phyloP scores from a whole-genome alignment of 1,140 invertebrate genomes.

The Papilio xuthus region DNA sequence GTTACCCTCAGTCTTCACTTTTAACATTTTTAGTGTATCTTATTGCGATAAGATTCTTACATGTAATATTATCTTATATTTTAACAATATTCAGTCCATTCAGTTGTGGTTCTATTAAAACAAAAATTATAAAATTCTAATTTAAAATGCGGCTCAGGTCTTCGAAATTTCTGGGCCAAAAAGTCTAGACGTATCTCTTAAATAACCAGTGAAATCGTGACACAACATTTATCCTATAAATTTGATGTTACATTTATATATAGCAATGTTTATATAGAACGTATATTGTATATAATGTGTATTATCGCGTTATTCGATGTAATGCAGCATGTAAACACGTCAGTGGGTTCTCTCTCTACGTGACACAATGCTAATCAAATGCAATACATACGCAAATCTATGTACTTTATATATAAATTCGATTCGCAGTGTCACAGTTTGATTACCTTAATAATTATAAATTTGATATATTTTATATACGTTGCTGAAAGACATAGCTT shows the following conservation, averaged over 20 bases:
- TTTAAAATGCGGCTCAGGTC: not conserved
- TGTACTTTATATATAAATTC: not conserved
- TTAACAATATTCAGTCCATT: not conserved
- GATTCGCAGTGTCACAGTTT: not conserved
- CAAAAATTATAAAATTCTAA: not conserved
- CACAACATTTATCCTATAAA: not conserved
- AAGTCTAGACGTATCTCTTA: not conserved
- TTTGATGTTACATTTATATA: not conserved
- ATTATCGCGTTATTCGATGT: not conserved
- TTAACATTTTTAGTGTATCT: not conserved
- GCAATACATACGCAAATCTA: not conserved
- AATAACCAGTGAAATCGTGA: not conserved
- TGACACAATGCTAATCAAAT: not conserved
- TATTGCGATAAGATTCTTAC: not conserved
- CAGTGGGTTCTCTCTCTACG: not conserved
- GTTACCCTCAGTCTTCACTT: not conserved
- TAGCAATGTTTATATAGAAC: not conserved
- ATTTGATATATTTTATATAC: not conserved
- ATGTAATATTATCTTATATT: not conserved
- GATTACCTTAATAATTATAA: not conserved
- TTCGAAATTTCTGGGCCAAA: not conserved
- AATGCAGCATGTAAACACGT: not conserved
- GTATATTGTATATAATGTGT: not conserved
- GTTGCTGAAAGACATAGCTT: not conserved
- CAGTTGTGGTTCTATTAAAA: not conserved